Base-by-base conservation (phyloP, 2,113 vertebrate species). In the Malurus elegans region DNA sequence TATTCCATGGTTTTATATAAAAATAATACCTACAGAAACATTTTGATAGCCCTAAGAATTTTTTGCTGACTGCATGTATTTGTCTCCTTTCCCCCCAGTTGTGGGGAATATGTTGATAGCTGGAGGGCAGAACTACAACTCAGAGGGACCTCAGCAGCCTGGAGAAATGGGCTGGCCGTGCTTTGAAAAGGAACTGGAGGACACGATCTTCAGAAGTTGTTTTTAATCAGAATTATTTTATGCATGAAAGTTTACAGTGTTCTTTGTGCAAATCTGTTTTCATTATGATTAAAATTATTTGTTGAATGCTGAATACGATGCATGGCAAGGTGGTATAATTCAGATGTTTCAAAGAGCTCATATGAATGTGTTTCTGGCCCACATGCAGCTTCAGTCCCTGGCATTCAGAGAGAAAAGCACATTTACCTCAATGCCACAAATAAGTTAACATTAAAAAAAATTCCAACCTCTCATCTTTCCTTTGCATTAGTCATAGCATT, bases 301-400 rank as follows among this genome's bases (percentile, higher is more conserved):
- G 20, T 31, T 60, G 57, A 88, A 78, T 81, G 32, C 8, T 62
- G 38, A 86, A 79, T 82, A 36, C 45, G 45, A 79, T 71, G 24
- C 44, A 64, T 31, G 21, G 34, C 53, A 92, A 67, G 32, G 78
- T 90, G 53, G 36, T 19, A 36, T n/a, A 89, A 78, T 50, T 70
- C 44, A 53, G 61, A 85, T 32, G 44, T 9, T 90, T 87, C 76
- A 54, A 62, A 71, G 56, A 67, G 67, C 18, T 78, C 31, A 44
- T n/a, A 51, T 31, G 29, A 89, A 70, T 58, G 17, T 17, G 18
- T n/a, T 88, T 70, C 50, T 66, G 42, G 47, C 54, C 69, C 67
- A 70, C 44, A 79, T 0, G 1, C 34, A 92, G 44, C 51, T 82
- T 73, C 42, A 57, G 16, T 96, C 56, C 34, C 32, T 0, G 0